Conservation (phyloP, 2,888 invertebrate genomes). For the Lagria hirta region DNA sequence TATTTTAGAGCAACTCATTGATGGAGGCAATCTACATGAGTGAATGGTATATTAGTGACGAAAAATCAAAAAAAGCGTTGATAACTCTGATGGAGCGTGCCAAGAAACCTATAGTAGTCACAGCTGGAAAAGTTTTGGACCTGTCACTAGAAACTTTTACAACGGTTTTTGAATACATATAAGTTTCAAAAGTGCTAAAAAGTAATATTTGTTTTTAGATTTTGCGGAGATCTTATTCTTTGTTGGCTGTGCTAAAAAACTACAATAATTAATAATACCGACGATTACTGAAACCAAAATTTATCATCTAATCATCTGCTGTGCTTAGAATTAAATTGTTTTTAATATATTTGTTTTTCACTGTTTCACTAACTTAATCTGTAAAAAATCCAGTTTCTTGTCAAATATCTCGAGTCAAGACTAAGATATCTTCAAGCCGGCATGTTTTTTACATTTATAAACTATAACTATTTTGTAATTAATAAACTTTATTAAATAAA, state of each 20-base stretch:
- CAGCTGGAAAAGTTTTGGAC: slow-evolving; percentile 55
- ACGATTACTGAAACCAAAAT: too few relatives aligned
- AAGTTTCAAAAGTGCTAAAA: neutral
- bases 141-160: slow-evolving; percentile 57
- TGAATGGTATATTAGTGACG: slow-evolving; percentile 50
- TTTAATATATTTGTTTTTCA: too few relatives aligned
- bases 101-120: slow-evolving; percentile 55
- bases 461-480: too few relatives aligned
- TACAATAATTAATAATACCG: too few relatives aligned
- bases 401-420: too few relatives aligned
- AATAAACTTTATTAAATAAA: too few relatives aligned
- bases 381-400: too few relatives aligned
- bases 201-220: slow-evolving; percentile 27
- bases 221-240: slow-evolving; percentile 31
- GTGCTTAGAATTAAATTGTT: too few relatives aligned
- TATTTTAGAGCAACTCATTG: slow-evolving; percentile 53
- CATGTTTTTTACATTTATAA: too few relatives aligned
- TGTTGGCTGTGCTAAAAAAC: slow-evolving; percentile 31
- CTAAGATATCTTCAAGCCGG: too few relatives aligned
- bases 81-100: slow-evolving; percentile 55
- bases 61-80: slow-evolving; percentile 50
- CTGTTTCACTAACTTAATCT: too few relatives aligned
- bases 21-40: slow-evolving; percentile 51
- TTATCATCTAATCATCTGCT: too few relatives aligned
- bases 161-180: slow-evolving; percentile 52